These are phyloP conservation scores for Tenualosa ilisha DNA, from an alignment of 2,797 vertebrate species.

Conservation along the genomic window DNA sequence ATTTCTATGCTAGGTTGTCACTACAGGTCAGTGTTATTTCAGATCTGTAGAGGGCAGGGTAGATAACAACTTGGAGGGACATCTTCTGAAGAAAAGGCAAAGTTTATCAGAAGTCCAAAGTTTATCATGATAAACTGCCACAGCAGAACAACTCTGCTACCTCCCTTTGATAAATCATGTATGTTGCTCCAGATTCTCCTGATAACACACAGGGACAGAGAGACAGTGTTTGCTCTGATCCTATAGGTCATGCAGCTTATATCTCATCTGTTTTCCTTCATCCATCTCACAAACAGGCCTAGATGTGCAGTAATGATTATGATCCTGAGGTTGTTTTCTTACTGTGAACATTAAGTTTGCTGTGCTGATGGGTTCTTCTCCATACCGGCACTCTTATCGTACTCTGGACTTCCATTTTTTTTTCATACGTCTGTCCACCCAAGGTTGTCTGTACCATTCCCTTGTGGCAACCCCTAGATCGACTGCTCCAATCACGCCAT, in stretches of 20 bases:
- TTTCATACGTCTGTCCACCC: neutral
- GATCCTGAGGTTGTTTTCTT: neutral
- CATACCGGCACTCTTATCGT: neutral
- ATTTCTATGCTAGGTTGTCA: too few relatives aligned
- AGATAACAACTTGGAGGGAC: neutral
- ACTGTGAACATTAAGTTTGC: neutral
- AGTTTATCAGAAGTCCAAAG: neutral
- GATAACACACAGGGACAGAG: neutral
- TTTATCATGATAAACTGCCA: neutral
- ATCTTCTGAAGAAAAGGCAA: neutral
- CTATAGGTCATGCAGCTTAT: neutral
- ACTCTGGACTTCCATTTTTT: neutral
- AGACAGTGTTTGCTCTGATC: neutral
- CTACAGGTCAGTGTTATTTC: neutral
- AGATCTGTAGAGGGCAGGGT: neutral
- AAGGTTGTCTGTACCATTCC: neutral
- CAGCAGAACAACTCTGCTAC: neutral
- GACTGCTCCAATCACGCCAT: neutral
- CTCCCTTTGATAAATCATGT: neutral
- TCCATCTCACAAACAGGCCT: neutral
- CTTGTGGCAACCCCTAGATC: neutral
- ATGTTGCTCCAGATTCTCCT: neutral
- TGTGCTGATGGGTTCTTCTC: neutral
- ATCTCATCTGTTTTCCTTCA: neutral
- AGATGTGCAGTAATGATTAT: neutral